A percentile compares a stretch with the other conserved stretches of the same genome.
Evolutionary conservation across 2,797 vertebrate species (phyloP).

Genomic region (Melanotaenia maccullochi): DNA sequence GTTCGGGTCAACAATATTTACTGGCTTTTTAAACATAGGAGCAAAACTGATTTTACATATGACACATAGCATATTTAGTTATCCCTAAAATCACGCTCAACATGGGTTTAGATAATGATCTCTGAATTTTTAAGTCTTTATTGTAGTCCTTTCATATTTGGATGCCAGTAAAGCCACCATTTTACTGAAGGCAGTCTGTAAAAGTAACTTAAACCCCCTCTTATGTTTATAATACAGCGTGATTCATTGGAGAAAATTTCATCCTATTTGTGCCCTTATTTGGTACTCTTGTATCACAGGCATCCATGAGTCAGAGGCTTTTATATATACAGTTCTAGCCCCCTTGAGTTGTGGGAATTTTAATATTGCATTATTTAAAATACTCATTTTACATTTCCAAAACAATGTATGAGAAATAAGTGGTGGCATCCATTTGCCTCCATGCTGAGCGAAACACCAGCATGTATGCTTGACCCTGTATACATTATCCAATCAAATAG

Average conservation of each 20-base stretch:
- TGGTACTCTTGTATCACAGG: constrained; percentile 2
- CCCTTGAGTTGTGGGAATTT: constrained; percentile 8
- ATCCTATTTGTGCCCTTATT: not conserved
- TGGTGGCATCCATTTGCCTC: constrained; percentile 15
- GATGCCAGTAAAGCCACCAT: constrained; percentile 16
- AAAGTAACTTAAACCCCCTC: too few relatives aligned
- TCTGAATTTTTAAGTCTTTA: constrained; percentile 8
- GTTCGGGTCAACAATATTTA: too few relatives aligned
- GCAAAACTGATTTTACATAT: too few relatives aligned
- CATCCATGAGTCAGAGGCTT: not conserved
- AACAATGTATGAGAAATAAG: constrained; percentile 12
- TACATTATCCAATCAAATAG: constrained; percentile 63
- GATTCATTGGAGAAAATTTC: too few relatives aligned
- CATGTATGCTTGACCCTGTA: constrained; percentile 53
- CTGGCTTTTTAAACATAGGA: too few relatives aligned
- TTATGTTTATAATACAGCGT: too few relatives aligned
- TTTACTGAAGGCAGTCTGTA: not conserved
- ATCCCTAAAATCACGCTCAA: constrained; percentile 6
- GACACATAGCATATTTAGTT: too few relatives aligned
- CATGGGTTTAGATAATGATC: constrained; percentile 46
- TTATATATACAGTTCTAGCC: not conserved
- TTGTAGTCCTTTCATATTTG: constrained; percentile 23
- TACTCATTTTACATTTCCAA: constrained; percentile 1
- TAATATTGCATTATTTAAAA: constrained; percentile 19
- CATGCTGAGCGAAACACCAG: constrained; percentile 15